phyloP scores from a whole-genome alignment of 2,797 vertebrate genomes.

The Eulemur coronatus region DNA sequence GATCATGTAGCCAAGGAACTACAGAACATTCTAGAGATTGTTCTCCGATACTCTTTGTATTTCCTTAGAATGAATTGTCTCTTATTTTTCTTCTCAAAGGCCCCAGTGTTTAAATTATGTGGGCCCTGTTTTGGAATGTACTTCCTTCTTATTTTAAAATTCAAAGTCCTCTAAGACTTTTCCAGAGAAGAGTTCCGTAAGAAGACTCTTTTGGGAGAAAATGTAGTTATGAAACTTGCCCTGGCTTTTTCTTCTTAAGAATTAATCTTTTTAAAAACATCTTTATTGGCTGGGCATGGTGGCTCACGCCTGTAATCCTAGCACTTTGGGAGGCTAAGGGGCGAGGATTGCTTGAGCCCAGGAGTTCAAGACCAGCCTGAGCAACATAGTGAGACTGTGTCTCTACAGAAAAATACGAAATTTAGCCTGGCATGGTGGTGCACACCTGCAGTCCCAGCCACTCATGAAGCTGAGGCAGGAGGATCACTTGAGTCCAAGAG shows the following conservation, averaged over 20 bases:
- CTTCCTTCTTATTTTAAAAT: constrained; percentile 12
- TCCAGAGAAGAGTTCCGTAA: background rate
- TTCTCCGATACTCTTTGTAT: background rate
- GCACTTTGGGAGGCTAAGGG: background rate
- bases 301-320: background rate
- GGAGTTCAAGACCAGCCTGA: no score
- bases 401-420: no score
- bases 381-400: no score
- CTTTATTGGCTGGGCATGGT: background rate
- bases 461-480: background rate
- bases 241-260: background rate
- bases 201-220: background rate
- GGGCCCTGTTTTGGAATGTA: constrained; percentile 22
- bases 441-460: no score
- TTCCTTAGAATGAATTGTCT: background rate
- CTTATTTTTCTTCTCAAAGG: background rate
- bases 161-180: background rate
- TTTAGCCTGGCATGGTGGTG: no score
- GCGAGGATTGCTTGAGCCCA: no score
- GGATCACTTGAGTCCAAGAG: background rate
- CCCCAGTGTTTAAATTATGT: background rate
- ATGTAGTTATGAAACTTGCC: background rate
- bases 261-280: background rate
- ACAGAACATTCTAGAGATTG: background rate
- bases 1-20: background rate